Conservation (phyloP, 2,797 vertebrate genomes). For the Acanthurus leucopareius region DNA sequence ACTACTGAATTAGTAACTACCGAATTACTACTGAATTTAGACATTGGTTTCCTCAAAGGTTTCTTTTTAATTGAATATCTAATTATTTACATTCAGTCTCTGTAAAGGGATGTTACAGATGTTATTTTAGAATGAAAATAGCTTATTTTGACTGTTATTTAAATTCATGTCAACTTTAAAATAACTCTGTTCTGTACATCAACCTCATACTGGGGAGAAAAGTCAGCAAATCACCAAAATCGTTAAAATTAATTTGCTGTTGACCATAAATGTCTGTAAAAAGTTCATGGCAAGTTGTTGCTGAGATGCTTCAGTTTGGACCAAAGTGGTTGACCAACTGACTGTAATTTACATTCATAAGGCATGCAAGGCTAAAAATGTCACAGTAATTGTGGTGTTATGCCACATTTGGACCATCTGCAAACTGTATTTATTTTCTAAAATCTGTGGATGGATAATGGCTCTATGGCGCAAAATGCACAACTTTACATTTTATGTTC, state of each 20-base stretch:
- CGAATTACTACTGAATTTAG: neutral
- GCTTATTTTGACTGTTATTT: too few species aligned
- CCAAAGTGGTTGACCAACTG: too few species aligned
- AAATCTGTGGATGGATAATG: neutral
- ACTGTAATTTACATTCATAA: too few species aligned
- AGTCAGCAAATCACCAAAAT: neutral
- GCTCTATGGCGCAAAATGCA: neutral
- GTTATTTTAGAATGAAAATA: neutral
- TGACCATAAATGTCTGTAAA: neutral
- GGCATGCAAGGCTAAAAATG: neutral
- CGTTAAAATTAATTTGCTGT: neutral
- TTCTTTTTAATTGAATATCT: neutral
- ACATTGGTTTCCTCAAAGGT: neutral
- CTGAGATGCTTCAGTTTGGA: too few species aligned
- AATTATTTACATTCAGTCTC: neutral
- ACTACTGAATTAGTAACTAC: neutral
- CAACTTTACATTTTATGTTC: neutral
- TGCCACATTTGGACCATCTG: too few species aligned
- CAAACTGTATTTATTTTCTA: neutral
- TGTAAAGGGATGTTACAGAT: conserved; percentile 2
- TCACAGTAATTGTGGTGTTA: too few species aligned
- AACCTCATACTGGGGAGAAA: neutral
- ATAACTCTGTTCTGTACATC: neutral
- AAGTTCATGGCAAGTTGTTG: too few species aligned
- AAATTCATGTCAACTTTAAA: neutral